Evolutionary conservation across 2,797 vertebrate genomes (phyloP).

Genomic region (Notolepis coatsorum): DNA sequence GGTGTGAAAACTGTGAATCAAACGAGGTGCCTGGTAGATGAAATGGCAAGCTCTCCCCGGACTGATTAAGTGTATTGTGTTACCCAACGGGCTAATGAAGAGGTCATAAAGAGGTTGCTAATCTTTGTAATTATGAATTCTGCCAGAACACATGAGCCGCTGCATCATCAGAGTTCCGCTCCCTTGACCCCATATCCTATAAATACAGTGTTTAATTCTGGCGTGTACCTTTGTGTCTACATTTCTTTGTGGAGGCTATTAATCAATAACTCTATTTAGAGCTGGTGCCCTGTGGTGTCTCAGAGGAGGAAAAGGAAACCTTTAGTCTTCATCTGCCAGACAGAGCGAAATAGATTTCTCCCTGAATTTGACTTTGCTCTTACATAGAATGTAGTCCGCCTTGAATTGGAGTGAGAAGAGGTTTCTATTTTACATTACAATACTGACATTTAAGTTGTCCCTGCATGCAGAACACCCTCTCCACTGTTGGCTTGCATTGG

Average conservation of each 20-base stretch:
- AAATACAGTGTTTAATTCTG: constrained; percentile 53
- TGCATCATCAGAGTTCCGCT: constrained; percentile 8
- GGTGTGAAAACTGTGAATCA: background rate
- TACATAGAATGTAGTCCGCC: background rate
- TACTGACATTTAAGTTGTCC: constrained; percentile 34
- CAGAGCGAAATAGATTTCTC: constrained; percentile 25
- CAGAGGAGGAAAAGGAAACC: constrained; percentile 62
- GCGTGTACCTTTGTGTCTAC: constrained; percentile 55
- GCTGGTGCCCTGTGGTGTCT: constrained; percentile 61
- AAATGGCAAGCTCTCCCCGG: background rate
- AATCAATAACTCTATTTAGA: constrained; percentile 74
- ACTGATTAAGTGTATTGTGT: constrained; percentile 20
- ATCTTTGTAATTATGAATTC: constrained; percentile 27
- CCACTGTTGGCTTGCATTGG: constrained; percentile 35
- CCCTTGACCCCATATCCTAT: constrained; percentile 42
- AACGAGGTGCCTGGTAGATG: constrained; percentile 10
- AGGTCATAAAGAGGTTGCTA: constrained; percentile 19
- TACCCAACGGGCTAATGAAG: constrained; percentile 18
- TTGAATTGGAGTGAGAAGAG: constrained; percentile 10
- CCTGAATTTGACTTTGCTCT: constrained; percentile 21
- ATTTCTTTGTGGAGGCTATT: constrained; percentile 58
- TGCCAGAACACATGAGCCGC: background rate
- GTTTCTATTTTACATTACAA: constrained; percentile 12
- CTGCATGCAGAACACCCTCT: constrained; percentile 28
- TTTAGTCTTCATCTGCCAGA: constrained; percentile 29